phyloP scores from a whole-genome alignment of 2,888 invertebrate genomes.

The Callyntrura sp. region DNA sequence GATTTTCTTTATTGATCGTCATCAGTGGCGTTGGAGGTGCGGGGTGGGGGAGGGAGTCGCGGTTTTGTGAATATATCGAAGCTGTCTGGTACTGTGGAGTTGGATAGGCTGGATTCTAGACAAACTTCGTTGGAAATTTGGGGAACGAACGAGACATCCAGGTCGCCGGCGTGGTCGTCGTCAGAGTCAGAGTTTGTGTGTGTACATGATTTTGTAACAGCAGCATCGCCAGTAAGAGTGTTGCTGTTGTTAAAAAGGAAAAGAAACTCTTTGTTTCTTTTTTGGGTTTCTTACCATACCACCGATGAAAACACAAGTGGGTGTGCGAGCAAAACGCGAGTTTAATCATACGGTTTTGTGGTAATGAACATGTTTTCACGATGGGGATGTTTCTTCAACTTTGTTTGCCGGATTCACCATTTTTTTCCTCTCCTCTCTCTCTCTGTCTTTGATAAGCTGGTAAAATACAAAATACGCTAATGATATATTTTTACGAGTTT shows the following conservation, averaged over 20 bases:
- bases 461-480: not conserved
- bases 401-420: not conserved
- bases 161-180: no score
- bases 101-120: not conserved
- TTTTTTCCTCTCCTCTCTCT: not conserved
- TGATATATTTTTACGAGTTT: not conserved
- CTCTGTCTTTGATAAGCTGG: not conserved
- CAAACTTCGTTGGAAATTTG: conserved; percentile 10
- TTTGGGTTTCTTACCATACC: not conserved
- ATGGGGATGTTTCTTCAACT: conserved; percentile 6
- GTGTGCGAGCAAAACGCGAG: conserved; percentile 10
- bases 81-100: not conserved
- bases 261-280: not conserved
- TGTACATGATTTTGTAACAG: not conserved
- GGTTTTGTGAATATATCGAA: not conserved
- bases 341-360: conserved; percentile 27
- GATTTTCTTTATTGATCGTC: conserved; percentile 44
- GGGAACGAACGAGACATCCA: not conserved
- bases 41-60: not conserved
- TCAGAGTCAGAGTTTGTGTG: not conserved
- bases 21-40: not conserved
- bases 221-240: no score
- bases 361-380: conserved; percentile 8
- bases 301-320: not conserved
- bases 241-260: not conserved